Conservation (phyloP, 2,113 vertebrate species). For the Cisticola juncidis region DNA sequence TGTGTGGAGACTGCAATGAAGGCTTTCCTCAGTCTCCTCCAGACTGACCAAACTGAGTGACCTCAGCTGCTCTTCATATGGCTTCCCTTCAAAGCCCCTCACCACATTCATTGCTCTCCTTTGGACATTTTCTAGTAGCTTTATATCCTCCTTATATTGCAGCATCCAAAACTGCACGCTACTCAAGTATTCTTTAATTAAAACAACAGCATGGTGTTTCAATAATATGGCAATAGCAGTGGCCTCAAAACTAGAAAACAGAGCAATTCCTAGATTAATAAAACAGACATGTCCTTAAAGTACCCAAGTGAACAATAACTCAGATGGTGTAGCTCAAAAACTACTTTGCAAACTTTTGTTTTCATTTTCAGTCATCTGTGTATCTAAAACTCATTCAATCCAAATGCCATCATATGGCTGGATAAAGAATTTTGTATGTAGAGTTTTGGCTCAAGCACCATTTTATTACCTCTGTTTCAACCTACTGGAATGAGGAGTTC, state of each 20-base stretch:
- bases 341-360: neutral
- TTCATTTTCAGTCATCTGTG: neutral
- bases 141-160: neutral
- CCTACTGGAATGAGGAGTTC: neutral
- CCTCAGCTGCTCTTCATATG: neutral
- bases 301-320: neutral
- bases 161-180: neutral
- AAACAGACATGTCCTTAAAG: neutral
- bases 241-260: neutral
- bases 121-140: neutral
- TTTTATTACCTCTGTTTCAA: conserved; percentile 7
- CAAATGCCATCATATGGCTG: neutral
- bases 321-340: neutral
- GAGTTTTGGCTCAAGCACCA: neutral
- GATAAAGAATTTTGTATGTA: neutral
- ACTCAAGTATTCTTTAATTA: neutral
- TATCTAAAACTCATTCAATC: neutral
- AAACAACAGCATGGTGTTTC: neutral
- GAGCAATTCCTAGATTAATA: neutral
- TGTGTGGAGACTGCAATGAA: neutral
- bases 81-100: neutral
- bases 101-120: neutral
- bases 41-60: neutral
- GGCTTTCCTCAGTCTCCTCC: neutral
- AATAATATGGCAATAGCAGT: neutral